Evolutionary conservation across 1,140 invertebrate genomes (phyloP), one percentile per base, ranked within the genome.

Genomic region (Macrocentrus cingulum): DNA sequence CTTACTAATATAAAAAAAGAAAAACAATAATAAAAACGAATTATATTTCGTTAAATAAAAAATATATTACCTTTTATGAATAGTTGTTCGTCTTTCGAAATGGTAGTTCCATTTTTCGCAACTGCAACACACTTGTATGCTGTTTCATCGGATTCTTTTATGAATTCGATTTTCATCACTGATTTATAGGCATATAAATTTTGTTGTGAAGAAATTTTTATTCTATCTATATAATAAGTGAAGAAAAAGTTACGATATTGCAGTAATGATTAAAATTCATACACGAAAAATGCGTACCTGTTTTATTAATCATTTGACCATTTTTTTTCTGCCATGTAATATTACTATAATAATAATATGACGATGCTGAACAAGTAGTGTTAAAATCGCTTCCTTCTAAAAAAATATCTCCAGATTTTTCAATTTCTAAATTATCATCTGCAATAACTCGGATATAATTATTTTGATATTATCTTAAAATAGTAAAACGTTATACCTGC

Each of bases 161-260:
- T 55, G 61, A 67, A 45, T 20, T 63, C 61, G 19, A 72, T 67
- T 1, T 37, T 54, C n/a, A 74, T 39, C 37, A 62, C 69, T 8
- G 72, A 54, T 29, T 63, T 61, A 65, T 76, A 53, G 16, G 68
- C 72, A 36, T 67, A 75, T 22, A 36, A 23, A 2, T 68, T 72
- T 15, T 41, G 46, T n/a, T 39, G 18, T 1, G 4, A 25, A 13
- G 9, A 20, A 4, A 72, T 58, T 1, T 49, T 25, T 4, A 71
- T 1, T 53, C 64, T 65, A 11, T 65, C 68, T 74, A 39, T 51
- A 63, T 44, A 34, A 52, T 19, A 18, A 32, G 20, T n/a, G 51
- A 32, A 19, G 44, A 60, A 25, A 49, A n/a, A 16, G 8, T 13
- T n/a, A n/a, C n/a, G n/a, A 41, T 2, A 18, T 9, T 23, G 42